Evolutionary conservation across 2,888 invertebrate species (phyloP), one percentile per base, ranked within the genome.

Genomic region (Pandemis corylana): DNA sequence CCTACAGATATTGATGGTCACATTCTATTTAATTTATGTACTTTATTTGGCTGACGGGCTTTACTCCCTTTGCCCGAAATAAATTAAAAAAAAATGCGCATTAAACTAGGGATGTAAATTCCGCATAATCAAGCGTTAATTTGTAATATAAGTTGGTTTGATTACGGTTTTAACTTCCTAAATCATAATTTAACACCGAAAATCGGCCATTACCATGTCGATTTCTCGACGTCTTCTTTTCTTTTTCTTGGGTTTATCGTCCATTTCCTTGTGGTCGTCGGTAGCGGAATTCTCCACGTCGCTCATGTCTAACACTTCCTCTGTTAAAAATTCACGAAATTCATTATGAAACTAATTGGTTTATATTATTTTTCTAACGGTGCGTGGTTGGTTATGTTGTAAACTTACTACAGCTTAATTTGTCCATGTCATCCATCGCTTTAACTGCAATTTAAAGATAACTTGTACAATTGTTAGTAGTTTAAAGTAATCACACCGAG

Each of bases 401-500:
- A n/a, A 36, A 90, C 93, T 90, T 80, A 94, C 94, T 94, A 78
- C 94, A 94, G 85, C 92, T 93, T 70, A 94, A 79, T 87, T 92
- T 92, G 77, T 92, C 92, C 74, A 91, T 74, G 36, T 91, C 89
- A 59, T 93, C 93, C 91, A 93, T 90, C 53, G 62, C 76, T 68
- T 13, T 36, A 7, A 61, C 41, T 44, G 13, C 20, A 0, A 51
- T 69, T 51, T 65, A 74, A 59, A 36, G n/a, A 65, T 64, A 15
- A 0, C 15, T 9, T 41, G 20, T 44, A 53, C 7, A 59, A 59
- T 41, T 41, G 42, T 7, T 61, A 61, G 36, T 51, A 68, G 9
- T 46, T 69, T 36, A 28, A 46, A 61, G 0, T 15, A 66, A 70
- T 74, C 65, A 62, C 65, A 70, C 74, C 69, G 69, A 74, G 65